Percentiles rank a stretch among this genome's conserved stretches.
These are phyloP conservation scores for Cephus pygmeus DNA, from an alignment of 2,888 invertebrate species.

Conservation along the genomic window DNA sequence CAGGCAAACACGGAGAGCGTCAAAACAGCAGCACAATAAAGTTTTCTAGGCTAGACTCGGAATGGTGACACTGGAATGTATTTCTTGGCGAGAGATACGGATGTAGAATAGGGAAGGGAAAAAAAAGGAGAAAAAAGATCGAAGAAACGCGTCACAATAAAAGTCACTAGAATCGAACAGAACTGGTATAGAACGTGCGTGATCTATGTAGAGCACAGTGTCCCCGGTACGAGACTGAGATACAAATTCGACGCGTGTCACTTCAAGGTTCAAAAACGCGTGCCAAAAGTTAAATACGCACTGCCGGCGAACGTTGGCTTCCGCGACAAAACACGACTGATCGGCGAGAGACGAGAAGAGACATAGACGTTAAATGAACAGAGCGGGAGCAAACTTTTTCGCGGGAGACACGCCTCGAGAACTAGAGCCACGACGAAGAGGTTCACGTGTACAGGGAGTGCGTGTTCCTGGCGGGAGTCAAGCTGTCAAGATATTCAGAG, in stretches of 20 bases:
- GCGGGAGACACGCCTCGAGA: not conserved
- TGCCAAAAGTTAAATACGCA: conserved; percentile 9
- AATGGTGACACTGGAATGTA: not conserved
- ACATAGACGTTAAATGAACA: not conserved
- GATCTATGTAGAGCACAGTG: not conserved
- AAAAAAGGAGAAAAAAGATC: not conserved
- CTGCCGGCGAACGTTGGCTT: conserved; percentile 1
- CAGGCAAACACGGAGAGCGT: not conserved
- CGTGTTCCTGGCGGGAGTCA: not conserved
- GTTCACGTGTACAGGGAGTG: not conserved
- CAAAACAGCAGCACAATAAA: not conserved
- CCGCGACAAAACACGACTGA: not conserved
- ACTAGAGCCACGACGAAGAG: not conserved
- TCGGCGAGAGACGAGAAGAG: not conserved
- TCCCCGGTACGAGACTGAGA: not conserved
- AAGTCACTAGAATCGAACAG: not conserved
- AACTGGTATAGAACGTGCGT: not conserved
- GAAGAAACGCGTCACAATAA: not conserved
- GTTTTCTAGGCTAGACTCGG: not conserved
- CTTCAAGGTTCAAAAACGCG: conserved; percentile 8
- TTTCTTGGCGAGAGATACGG: not conserved
- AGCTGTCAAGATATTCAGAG: not conserved
- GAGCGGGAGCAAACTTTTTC: not conserved
- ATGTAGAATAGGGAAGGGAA: not conserved
- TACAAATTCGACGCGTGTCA: conserved; percentile 5